Evolutionary conservation across 2,888 invertebrate species (phyloP).

Genomic region (Criorhina ranunculi): DNA sequence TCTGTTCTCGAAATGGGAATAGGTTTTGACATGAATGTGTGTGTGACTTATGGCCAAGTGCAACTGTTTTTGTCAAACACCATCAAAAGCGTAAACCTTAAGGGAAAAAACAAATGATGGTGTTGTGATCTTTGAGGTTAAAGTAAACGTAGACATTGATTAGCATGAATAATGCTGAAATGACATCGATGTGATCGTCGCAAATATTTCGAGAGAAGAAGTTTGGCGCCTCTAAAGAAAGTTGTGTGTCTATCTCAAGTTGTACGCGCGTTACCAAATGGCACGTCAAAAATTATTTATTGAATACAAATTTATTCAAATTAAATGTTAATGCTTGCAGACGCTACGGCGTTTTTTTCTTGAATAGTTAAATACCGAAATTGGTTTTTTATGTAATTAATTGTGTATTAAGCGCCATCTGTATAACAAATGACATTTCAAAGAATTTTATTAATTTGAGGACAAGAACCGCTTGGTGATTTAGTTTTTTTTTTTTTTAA

Average conservation of each 20-base stretch:
- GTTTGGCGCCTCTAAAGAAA: slow-evolving; percentile 67
- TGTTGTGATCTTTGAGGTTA: slow-evolving; percentile 41
- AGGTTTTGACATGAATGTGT: slow-evolving; percentile 10
- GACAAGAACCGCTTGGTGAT: background rate
- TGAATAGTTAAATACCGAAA: slow-evolving; percentile 27
- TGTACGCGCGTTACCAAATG: slow-evolving; percentile 8
- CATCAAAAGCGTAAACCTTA: background rate
- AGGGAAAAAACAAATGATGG: slow-evolving; percentile 19
- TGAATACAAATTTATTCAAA: slow-evolving; percentile 62
- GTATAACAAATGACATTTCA: background rate
- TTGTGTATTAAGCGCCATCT: background rate
- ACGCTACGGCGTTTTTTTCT: slow-evolving; percentile 24
- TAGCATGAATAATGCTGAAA: slow-evolving; percentile 47
- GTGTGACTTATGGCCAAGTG: slow-evolving; percentile 58
- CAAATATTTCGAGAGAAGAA: slow-evolving; percentile 19
- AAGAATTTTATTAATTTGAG: no score
- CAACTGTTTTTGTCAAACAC: slow-evolving; percentile 10
- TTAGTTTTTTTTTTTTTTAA: background rate
- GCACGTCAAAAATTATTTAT: slow-evolving; percentile 8
- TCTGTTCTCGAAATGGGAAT: slow-evolving; percentile 11
- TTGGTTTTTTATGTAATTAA: slow-evolving; percentile 4
- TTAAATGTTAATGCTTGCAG: slow-evolving; percentile 43
- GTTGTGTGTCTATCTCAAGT: slow-evolving; percentile 41
- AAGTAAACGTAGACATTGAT: slow-evolving; percentile 14
- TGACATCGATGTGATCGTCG: slow-evolving; percentile 15